Percentiles rank a stretch among this genome's conserved stretches.
phyloP scores from a whole-genome alignment of 2,797 vertebrate species.

The Arctocebus calabarensis region DNA sequence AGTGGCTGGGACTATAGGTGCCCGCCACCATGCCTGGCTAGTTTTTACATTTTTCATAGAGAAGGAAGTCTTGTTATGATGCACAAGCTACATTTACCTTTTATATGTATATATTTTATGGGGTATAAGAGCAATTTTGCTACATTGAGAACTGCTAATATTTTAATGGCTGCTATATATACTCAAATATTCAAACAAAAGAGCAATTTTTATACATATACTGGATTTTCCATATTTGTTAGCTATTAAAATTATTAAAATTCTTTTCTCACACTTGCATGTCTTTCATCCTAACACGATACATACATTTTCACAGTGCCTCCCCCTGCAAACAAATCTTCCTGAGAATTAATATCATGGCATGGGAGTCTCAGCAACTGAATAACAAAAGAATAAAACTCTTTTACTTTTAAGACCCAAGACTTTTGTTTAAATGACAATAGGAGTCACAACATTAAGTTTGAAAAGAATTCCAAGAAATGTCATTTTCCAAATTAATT shows the following conservation, averaged over 20 bases:
- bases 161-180: not conserved
- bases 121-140: not conserved
- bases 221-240: not conserved
- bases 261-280: not conserved
- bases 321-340: not conserved
- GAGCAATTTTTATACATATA: not conserved
- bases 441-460: not conserved
- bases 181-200: not conserved
- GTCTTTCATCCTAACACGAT: not conserved
- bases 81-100: not conserved
- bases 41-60: not conserved
- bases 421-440: slow-evolving; percentile 32
- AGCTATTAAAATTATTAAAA: not conserved
- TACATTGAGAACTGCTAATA: not conserved
- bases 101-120: not conserved
- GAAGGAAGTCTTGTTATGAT: not conserved
- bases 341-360: not conserved
- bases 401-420: not conserved
- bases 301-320: not conserved
- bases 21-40: not conserved
- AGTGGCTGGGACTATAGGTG: not conserved
- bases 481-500: slow-evolving; percentile 21
- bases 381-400: not conserved
- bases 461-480: slow-evolving; percentile 27
- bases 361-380: not conserved